phyloP scores from a whole-genome alignment of 1,140 invertebrate species.

The Drosophila albomicans region DNA sequence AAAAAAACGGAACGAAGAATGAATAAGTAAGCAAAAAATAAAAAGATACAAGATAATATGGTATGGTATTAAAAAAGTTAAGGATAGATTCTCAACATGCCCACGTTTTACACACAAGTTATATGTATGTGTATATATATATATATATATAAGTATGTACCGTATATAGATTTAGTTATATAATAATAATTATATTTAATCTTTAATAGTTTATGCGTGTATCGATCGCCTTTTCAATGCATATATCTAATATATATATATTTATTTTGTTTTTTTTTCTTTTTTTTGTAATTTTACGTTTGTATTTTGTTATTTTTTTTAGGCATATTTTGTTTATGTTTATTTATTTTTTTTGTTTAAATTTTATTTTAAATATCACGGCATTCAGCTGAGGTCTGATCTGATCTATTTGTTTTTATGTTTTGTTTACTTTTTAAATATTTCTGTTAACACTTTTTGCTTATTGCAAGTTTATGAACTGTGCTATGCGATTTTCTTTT shows the following conservation, averaged over 20 bases:
- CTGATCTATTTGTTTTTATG: constrained; percentile 74
- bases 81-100: constrained; percentile 27
- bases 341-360: constrained; percentile 46
- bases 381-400: constrained; percentile 84
- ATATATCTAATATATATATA: constrained; percentile 22
- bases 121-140: constrained; percentile 9
- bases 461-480: constrained; percentile 28
- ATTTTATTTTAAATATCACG: constrained; percentile 82
- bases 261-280: constrained; percentile 42
- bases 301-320: constrained; percentile 45
- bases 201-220: constrained; percentile 32
- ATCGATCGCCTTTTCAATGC: constrained; percentile 21
- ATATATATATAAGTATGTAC: constrained; percentile 9
- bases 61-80: constrained; percentile 19
- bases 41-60: not conserved
- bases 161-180: constrained; percentile 26
- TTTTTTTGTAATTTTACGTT: constrained; percentile 45
- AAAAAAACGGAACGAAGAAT: constrained; percentile 3
- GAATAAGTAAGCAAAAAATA: not conserved
- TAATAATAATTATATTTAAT: constrained; percentile 18
- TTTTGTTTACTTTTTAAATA: constrained; percentile 31
- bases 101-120: constrained; percentile 19
- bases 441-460: constrained; percentile 45
- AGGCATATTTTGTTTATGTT: constrained; percentile 18
- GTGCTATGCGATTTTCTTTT: constrained; percentile 37